Evolutionary conservation across 2,888 invertebrate species (phyloP), one percentile per base, ranked within the genome.

Genomic region (Luffia ferchaultella): DNA sequence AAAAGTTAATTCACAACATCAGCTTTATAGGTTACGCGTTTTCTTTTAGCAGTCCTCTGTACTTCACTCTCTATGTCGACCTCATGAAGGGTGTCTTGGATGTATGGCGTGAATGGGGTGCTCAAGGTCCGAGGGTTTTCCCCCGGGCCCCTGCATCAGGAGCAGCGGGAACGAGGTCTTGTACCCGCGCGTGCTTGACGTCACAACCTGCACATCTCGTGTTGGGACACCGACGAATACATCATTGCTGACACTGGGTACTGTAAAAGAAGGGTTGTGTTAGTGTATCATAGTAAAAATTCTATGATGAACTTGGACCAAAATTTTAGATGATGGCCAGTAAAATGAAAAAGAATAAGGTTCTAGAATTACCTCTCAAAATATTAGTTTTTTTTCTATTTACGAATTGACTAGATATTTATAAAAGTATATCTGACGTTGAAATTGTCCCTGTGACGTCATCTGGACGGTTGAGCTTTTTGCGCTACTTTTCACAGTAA

Each of bases 131-230:
- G 30, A 12, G 30, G 30, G 30, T 30, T 30, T 12, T 65, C 79
- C 57, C 52, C 46, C 54, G 54, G 77, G 48, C 66, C 71, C 53
- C 74, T 68, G 58, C 80, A 79, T 80, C 82, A 78, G 61, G 82
- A 78, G 54, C 78, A 80, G 0, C 79, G 67, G 1, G 70, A 59
- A 51, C 80, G 71, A 44, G 72, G 67, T 18, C 76, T 70, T 2
- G 71, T 68, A 17, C 82, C 77, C 59, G 77, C 75, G 56, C 85
- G 76, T 48, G 84, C 83, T 62, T 87, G 86, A 58, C 87, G 88
- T 89, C 88, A 89, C 86, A 89, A 87, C n/a, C 87, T 85, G 67
- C 88, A 88, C 73, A 89, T 84, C 67, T 89, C 89, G 60, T 89
- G 89, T 63, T 88, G 88, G 42, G 87, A 85, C 54, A 88, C 88